Conservation (phyloP, 1,140 invertebrate genomes). For the Nautilus pompilius region DNA sequence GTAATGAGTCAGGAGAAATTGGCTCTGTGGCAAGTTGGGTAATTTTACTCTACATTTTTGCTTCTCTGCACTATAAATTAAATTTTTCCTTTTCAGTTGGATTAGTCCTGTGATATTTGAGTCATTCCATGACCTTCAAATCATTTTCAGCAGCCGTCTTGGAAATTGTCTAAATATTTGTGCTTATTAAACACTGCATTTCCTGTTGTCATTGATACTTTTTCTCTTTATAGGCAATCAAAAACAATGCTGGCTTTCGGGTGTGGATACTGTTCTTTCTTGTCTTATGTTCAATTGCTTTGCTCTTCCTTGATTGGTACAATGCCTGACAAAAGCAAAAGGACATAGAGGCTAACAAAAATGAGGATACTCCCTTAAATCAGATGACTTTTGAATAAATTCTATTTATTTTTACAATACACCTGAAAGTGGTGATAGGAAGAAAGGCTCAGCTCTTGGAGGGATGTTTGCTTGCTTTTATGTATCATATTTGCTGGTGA, state of each 20-base stretch:
- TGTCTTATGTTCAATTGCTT: conserved; percentile 90
- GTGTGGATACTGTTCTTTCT: conserved; percentile 94
- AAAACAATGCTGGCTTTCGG: conserved; percentile 89
- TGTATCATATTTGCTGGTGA: too few species aligned
- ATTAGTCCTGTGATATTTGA: neutral
- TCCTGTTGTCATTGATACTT: conserved; percentile 4
- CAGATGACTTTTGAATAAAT: too few species aligned
- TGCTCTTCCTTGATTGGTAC: conserved; percentile 98
- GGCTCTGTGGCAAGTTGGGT: neutral
- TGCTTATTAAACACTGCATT: neutral
- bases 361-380: too few species aligned
- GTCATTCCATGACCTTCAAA: neutral
- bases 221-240: conserved; percentile 78
- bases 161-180: neutral
- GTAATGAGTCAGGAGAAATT: too few species aligned
- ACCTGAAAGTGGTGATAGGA: too few species aligned
- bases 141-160: neutral
- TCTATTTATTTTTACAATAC: too few species aligned
- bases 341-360: too few species aligned
- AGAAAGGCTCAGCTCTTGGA: too few species aligned
- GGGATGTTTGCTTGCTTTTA: too few species aligned
- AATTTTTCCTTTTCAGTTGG: neutral
- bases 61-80: neutral
- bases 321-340: conserved; percentile 63
- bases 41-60: neutral